Evolutionary conservation across 2,113 vertebrate genomes (phyloP).

Genomic region (Muntiacus muntjak): DNA sequence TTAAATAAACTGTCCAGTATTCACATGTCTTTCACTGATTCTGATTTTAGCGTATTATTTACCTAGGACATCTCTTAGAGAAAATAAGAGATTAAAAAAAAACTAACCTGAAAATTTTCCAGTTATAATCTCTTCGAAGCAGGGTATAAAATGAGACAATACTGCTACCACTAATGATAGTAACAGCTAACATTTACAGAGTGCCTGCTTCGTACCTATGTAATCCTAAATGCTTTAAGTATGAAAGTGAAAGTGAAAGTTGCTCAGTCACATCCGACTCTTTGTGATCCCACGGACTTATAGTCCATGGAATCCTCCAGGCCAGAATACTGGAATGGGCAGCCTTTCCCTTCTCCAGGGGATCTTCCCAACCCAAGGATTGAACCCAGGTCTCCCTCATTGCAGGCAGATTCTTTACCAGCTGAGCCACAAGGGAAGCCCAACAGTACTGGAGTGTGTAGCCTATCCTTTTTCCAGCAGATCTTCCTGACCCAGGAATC

Average conservation of each 20-base stretch:
- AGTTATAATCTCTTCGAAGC: not conserved
- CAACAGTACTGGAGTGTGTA: not conserved
- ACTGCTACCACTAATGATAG: not conserved
- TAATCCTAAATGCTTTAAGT: not conserved
- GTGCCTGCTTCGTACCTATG: not conserved
- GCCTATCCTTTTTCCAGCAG: not conserved
- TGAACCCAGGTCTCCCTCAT: not conserved
- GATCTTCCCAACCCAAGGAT: not conserved
- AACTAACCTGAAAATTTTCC: not conserved
- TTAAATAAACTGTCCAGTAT: not conserved
- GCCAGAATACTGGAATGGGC: not conserved
- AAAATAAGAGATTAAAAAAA: not conserved
- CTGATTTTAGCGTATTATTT: not conserved
- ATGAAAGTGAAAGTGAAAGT: not conserved
- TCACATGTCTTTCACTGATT: not conserved
- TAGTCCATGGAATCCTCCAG: not conserved
- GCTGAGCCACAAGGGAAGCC: not conserved
- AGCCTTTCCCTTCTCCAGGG: not conserved
- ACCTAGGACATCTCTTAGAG: not conserved
- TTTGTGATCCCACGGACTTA: not conserved
- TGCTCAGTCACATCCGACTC: not conserved
- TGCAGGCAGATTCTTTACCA: not conserved
- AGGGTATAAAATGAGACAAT: not conserved
- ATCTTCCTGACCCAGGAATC: not conserved
- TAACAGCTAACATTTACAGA: not conserved